These are phyloP conservation scores for Plumapathes pennacea DNA, from an alignment of 92 coral and sea anemone genomes.

Conservation along the genomic window DNA sequence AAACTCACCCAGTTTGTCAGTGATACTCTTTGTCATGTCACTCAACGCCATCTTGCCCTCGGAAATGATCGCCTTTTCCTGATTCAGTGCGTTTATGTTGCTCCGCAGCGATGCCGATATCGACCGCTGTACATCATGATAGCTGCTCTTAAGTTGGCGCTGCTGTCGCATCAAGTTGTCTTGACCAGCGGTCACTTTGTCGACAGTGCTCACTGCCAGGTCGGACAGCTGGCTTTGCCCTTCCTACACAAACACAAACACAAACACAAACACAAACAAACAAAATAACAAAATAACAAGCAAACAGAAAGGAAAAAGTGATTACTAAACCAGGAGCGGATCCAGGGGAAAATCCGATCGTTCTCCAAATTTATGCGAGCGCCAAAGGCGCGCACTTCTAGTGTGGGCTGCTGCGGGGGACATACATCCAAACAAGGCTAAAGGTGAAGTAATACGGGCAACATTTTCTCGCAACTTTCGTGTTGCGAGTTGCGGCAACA, in stretches of 20 bases:
- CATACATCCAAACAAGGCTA: no score
- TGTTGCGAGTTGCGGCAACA: no score
- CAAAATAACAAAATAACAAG: background rate
- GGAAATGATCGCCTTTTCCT: constrained; percentile 72
- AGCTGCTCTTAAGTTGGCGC: constrained; percentile 57
- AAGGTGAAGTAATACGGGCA: no score
- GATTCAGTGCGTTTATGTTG: constrained; percentile 64
- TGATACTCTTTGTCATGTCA: constrained; percentile 71
- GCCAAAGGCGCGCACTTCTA: no score
- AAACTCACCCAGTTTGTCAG: constrained; percentile 70
- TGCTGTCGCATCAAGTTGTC: constrained; percentile 70
- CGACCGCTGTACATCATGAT: constrained; percentile 68
- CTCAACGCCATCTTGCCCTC: constrained; percentile 72
- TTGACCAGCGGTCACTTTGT: constrained; percentile 86
- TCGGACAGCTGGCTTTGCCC: constrained; percentile 69
- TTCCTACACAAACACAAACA: constrained; percentile 19
- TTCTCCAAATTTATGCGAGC: no score
- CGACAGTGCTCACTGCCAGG: constrained; percentile 70
- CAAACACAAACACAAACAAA: background rate
- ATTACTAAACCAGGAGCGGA: no score
- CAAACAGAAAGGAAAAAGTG: background rate
- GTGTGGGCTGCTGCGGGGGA: no score
- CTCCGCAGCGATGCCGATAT: constrained; percentile 57
- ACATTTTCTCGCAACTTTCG: no score
- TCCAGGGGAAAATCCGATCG: no score